phyloP scores from a whole-genome alignment of 2,888 invertebrate genomes.

The Isoperla grammatica region DNA sequence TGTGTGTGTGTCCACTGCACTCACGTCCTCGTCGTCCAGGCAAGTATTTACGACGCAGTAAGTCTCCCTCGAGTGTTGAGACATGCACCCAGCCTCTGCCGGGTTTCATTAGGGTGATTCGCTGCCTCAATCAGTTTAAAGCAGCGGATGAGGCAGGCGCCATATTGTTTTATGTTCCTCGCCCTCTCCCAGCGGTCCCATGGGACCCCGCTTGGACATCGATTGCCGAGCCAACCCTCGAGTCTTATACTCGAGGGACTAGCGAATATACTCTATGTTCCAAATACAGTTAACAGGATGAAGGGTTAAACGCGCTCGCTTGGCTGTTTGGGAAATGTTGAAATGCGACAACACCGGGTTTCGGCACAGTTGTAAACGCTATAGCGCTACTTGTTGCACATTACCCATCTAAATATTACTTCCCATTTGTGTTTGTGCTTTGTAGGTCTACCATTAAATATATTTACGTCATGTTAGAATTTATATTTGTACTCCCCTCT shows the following conservation, averaged over 20 bases:
- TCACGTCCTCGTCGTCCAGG: background rate
- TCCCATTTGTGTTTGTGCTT: too few species aligned
- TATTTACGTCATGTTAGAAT: too few species aligned
- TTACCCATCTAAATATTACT: too few species aligned
- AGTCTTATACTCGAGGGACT: conserved; percentile 17
- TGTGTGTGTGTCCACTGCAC: background rate
- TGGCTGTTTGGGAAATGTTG: too few species aligned
- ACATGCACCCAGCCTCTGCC: conserved; percentile 21
- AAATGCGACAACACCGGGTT: too few species aligned
- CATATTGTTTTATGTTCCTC: conserved; percentile 31
- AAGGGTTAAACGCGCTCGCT: conserved; percentile 19
- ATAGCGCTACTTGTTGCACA: too few species aligned
- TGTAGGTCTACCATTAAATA: too few species aligned
- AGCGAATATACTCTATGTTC: conserved; percentile 21
- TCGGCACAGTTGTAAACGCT: too few species aligned
- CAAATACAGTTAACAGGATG: conserved; percentile 25
- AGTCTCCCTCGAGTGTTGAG: conserved; percentile 3
- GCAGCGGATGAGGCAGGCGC: conserved; percentile 20
- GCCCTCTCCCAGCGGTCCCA: conserved; percentile 21
- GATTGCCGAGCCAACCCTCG: conserved; percentile 22
- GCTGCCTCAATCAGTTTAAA: conserved; percentile 30
- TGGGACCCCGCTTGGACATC: conserved; percentile 21
- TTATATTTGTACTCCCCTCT: too few species aligned
- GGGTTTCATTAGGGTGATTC: conserved; percentile 29
- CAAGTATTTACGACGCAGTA: conserved; percentile 12